phyloP scores from a whole-genome alignment of 2,888 invertebrate genomes.

The Calliopum simillimum region DNA sequence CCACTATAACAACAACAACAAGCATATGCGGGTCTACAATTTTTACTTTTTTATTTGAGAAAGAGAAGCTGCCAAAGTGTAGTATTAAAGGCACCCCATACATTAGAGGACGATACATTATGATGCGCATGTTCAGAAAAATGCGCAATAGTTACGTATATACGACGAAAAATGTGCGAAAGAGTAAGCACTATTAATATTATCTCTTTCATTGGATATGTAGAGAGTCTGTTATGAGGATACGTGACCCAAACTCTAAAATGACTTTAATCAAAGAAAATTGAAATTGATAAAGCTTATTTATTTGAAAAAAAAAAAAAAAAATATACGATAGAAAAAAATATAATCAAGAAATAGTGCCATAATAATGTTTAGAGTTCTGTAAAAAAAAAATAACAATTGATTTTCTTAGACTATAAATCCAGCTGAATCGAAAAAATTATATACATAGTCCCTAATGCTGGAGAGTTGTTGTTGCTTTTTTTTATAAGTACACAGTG shows the following conservation, averaged over 20 bases:
- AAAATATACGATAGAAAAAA: too few relatives aligned
- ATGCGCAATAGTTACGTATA: constrained; percentile 48
- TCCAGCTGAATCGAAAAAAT: too few relatives aligned
- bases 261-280: constrained; percentile 1
- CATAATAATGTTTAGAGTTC: too few relatives aligned
- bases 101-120: constrained; percentile 40
- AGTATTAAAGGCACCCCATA: background rate
- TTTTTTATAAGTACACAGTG: too few relatives aligned
- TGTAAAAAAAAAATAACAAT: too few relatives aligned
- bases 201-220: background rate
- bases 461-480: too few relatives aligned
- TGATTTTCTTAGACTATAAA: too few relatives aligned
- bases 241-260: background rate
- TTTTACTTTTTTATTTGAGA: background rate
- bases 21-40: background rate
- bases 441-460: too few relatives aligned
- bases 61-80: constrained; percentile 7
- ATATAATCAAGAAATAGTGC: too few relatives aligned
- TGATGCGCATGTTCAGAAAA: constrained; percentile 59
- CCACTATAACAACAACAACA: constrained; percentile 29
- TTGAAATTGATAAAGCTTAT: background rate
- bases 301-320: too few relatives aligned
- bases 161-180: constrained; percentile 31
- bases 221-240: background rate
- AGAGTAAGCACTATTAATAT: background rate